Conservation (phyloP, 35 echinoderm and acorn worm genomes). For the Diadema setosum region DNA sequence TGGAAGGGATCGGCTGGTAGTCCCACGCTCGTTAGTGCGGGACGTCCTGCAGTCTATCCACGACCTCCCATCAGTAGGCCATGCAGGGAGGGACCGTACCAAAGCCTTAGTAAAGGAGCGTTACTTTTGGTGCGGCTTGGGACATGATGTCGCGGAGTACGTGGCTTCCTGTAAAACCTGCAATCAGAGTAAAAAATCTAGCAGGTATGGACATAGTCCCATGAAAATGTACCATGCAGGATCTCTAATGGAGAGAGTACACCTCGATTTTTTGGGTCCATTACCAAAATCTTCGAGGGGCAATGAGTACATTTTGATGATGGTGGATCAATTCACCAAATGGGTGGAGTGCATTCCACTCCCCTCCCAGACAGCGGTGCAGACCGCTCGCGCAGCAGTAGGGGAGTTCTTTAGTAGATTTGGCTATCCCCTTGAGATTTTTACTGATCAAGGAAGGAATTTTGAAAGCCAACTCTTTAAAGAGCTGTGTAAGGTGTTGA, state of each 20-base stretch:
- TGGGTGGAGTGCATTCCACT: slow-evolving; percentile 12
- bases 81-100: not conserved
- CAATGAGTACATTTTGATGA: too few relatives aligned
- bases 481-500: not conserved
- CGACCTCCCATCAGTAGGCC: too few relatives aligned
- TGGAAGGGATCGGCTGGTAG: too few relatives aligned
- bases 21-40: too few relatives aligned
- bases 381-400: not conserved
- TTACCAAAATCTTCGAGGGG: too few relatives aligned
- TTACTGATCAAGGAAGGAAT: not conserved
- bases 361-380: slow-evolving; percentile 13
- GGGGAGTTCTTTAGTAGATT: not conserved
- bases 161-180: not conserved
- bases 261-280: too few relatives aligned
- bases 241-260: too few relatives aligned
- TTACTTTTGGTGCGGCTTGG: too few relatives aligned
- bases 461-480: not conserved
- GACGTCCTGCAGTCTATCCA: too few relatives aligned
- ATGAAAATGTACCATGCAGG: too few relatives aligned
- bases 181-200: not conserved
- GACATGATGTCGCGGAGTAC: not conserved
- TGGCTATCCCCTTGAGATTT: not conserved
- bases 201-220: not conserved
- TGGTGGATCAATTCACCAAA: slow-evolving; percentile 26
- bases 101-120: not conserved